Conservation (phyloP, 1,140 invertebrate species). For the Mylabris phalerata region DNA sequence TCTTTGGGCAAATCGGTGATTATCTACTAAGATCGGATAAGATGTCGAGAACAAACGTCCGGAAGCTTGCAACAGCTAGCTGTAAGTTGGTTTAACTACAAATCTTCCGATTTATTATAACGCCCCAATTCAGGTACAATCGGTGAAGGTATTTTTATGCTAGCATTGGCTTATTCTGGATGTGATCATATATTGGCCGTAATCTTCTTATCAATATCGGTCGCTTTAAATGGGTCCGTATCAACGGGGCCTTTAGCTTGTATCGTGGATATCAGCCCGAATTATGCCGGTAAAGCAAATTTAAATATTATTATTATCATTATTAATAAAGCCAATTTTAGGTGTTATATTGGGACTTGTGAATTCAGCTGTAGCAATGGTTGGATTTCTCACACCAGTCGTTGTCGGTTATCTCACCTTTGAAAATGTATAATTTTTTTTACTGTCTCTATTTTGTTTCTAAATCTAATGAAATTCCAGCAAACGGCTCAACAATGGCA, state of each 20-base stretch:
- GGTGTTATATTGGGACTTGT: constrained; percentile 32
- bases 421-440: constrained; percentile 24
- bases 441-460: neutral
- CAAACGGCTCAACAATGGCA: constrained; percentile 62
- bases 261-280: constrained; percentile 60
- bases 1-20: constrained; percentile 54
- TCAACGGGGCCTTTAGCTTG: constrained; percentile 57
- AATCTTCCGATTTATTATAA: neutral
- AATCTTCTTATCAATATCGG: constrained; percentile 54
- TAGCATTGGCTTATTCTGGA: constrained; percentile 55
- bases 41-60: constrained; percentile 54
- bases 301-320: neutral
- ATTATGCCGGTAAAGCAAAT: constrained; percentile 53
- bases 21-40: constrained; percentile 51
- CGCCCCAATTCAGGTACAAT: constrained; percentile 27
- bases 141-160: constrained; percentile 46
- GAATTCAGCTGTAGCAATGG: constrained; percentile 28
- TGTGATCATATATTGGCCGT: constrained; percentile 55
- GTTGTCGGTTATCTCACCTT: constrained; percentile 33
- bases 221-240: constrained; percentile 55
- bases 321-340: constrained; percentile 20
- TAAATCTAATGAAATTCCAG: constrained; percentile 40
- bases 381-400: constrained; percentile 35
- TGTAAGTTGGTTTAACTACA: constrained; percentile 43
- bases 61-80: constrained; percentile 54